These are phyloP conservation scores for Bufotes viridis DNA, from an alignment of 2,797 vertebrate species.

Conservation along the genomic window DNA sequence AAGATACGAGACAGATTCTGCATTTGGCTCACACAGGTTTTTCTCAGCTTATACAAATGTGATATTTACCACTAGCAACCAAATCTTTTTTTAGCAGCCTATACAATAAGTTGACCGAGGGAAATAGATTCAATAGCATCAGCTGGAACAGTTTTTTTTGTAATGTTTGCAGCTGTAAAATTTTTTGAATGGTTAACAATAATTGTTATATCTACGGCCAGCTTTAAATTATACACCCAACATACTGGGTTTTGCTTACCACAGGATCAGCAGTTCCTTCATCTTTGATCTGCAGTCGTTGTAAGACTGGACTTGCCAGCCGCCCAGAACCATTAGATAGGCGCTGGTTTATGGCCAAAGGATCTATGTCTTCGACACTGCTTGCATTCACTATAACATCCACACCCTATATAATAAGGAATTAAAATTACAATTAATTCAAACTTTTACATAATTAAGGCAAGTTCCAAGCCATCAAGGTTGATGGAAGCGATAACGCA, in stretches of 20 bases:
- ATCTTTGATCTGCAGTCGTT: constrained; percentile 85
- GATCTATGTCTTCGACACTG: constrained; percentile 94
- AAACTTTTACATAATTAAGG: background rate
- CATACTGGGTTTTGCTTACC: constrained; percentile 74
- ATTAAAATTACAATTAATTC: background rate
- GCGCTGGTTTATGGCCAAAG: constrained; percentile 88
- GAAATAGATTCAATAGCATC: background rate
- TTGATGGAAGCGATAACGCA: background rate
- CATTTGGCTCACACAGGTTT: no score
- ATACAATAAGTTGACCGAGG: background rate
- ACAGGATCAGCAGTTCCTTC: constrained; percentile 85
- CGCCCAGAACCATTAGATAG: constrained; percentile 87
- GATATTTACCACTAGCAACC: no score
- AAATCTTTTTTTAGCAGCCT: no score
- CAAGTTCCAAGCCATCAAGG: no score
- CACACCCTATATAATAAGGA: constrained; percentile 78
- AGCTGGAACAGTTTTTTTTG: background rate
- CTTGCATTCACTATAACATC: constrained; percentile 93
- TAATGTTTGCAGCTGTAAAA: background rate
- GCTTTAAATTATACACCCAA: background rate
- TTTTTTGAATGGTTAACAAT: background rate
- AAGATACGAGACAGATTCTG: no score
- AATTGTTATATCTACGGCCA: background rate
- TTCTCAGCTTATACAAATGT: no score
- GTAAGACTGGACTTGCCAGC: constrained; percentile 89